Evolutionary conservation across 2,888 invertebrate species (phyloP).

Genomic region (Erynnis tages): DNA sequence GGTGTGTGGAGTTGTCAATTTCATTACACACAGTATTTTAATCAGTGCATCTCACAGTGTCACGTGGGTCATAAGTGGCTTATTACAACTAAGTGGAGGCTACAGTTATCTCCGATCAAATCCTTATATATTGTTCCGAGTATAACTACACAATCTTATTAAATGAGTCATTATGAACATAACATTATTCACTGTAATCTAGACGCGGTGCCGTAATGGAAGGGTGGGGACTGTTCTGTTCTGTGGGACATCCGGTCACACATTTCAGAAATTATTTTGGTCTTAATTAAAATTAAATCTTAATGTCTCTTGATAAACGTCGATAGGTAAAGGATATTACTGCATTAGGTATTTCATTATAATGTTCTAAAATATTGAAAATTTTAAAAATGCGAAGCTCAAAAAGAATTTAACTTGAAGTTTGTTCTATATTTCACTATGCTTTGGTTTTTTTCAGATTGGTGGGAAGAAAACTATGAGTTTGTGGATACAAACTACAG

Average conservation of each 20-base stretch:
- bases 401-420: too few relatives aligned
- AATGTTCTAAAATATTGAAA: too few relatives aligned
- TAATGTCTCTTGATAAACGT: too few relatives aligned
- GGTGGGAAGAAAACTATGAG: conserved; percentile 58
- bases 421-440: neutral
- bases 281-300: neutral
- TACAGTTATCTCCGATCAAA: conserved; percentile 21
- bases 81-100: conserved; percentile 19
- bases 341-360: neutral
- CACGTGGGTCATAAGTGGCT: conserved; percentile 14
- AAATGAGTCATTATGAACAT: conserved; percentile 15
- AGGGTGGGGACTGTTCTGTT: too few relatives aligned
- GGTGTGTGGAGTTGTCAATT: conserved; percentile 1
- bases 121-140: conserved; percentile 13
- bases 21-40: conserved; percentile 9
- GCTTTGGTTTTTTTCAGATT: conserved; percentile 39
- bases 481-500: conserved; percentile 43
- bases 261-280: neutral
- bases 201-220: conserved; percentile 2
- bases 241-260: neutral
- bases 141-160: conserved; percentile 21
- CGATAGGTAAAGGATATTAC: too few relatives aligned
- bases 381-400: too few relatives aligned
- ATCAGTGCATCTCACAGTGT: conserved; percentile 14
- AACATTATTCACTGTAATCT: conserved; percentile 7